These are phyloP conservation scores for Ryuthela nishihirai DNA, from an alignment of 2,888 invertebrate genomes.

Conservation along the genomic window DNA sequence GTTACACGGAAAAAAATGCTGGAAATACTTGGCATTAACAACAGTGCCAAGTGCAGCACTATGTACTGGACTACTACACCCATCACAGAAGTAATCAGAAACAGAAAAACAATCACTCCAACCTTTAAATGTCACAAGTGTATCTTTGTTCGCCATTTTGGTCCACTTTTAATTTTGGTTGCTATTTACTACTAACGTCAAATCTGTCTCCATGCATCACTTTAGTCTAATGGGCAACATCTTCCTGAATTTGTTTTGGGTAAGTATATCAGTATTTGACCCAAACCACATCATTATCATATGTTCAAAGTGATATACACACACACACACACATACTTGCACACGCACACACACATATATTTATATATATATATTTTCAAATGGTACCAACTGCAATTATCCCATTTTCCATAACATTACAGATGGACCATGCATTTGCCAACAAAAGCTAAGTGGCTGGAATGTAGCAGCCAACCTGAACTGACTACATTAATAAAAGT, in stretches of 20 bases:
- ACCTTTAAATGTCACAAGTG: too few species aligned
- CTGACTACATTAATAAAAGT: too few species aligned
- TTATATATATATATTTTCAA: conserved; percentile 32
- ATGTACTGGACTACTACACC: neutral
- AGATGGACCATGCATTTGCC: too few species aligned
- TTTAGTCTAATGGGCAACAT: conserved; percentile 22
- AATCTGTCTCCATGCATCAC: conserved; percentile 30
- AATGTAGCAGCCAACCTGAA: too few species aligned
- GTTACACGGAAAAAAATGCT: too few species aligned
- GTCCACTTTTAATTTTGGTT: conserved; percentile 23
- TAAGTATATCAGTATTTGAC: conserved; percentile 36
- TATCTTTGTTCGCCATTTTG: conserved; percentile 38
- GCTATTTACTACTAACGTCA: conserved; percentile 7
- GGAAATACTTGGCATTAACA: too few species aligned
- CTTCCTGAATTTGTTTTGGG: neutral
- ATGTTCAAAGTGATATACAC: conserved; percentile 22
- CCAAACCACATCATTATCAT: conserved; percentile 24
- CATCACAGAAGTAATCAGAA: neutral
- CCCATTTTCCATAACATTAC: conserved; percentile 23
- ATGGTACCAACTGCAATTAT: conserved; percentile 11
- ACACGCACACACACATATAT: conserved; percentile 24
- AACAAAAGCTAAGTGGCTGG: too few species aligned
- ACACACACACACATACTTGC: conserved; percentile 26
- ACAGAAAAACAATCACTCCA: neutral
- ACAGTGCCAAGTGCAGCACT: neutral